Evolutionary conservation across 2,113 vertebrate genomes (phyloP).

Genomic region (Oncorhynchus clarkii): DNA sequence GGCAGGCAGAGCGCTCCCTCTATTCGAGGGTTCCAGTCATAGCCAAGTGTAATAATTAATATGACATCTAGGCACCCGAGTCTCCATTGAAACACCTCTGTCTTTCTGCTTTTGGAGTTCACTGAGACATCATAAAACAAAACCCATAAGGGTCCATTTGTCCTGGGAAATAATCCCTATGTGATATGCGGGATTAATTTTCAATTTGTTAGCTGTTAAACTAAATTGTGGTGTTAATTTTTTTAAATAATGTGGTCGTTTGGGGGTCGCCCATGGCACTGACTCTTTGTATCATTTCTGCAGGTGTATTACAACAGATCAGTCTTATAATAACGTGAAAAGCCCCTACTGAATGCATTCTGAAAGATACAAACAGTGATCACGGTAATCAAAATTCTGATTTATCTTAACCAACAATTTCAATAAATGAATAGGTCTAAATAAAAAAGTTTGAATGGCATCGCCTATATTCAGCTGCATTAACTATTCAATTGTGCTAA

Average conservation of each 20-base stretch:
- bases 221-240: constrained; percentile 10
- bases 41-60: constrained; percentile 95
- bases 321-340: too few relatives aligned
- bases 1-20: constrained; percentile 78
- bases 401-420: too few relatives aligned
- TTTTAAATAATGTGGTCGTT: not conserved
- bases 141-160: constrained; percentile 23
- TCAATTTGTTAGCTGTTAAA: constrained; percentile 58
- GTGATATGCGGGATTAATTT: constrained; percentile 36
- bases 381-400: too few relatives aligned
- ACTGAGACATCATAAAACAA: constrained; percentile 51
- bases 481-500: too few relatives aligned
- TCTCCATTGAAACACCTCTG: constrained; percentile 84
- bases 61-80: constrained; percentile 89
- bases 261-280: not conserved
- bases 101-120: constrained; percentile 22
- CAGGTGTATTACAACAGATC: constrained; percentile 17
- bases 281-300: not conserved
- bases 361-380: too few relatives aligned
- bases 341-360: too few relatives aligned
- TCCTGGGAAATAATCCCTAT: constrained; percentile 27
- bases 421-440: too few relatives aligned
- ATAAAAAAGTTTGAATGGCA: too few relatives aligned
- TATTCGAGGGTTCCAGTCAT: constrained; percentile 91
- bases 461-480: too few relatives aligned